Percentiles rank a stretch among this genome's conserved stretches.
phyloP scores from a whole-genome alignment of 2,797 vertebrate genomes.

The Ammospiza maritima region DNA sequence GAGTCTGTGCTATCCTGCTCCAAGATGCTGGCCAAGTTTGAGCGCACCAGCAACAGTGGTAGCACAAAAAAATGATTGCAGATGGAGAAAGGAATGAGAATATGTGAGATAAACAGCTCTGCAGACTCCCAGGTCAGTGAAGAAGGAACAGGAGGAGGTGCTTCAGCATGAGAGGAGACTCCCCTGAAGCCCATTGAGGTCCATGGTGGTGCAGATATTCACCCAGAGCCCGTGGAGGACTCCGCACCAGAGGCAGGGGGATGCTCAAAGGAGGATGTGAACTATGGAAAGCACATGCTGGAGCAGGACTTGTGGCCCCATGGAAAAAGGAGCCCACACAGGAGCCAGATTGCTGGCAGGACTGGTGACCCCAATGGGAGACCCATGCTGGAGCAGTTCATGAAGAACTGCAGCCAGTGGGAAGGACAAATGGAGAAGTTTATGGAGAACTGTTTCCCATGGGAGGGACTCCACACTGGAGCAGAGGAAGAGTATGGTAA shows the following conservation, averaged over 20 bases:
- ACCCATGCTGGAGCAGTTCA: not conserved
- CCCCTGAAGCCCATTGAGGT: not conserved
- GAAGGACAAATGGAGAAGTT: not conserved
- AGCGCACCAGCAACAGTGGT: not conserved
- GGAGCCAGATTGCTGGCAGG: not conserved
- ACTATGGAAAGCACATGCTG: not conserved
- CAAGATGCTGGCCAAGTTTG: not conserved
- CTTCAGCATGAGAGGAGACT: not conserved
- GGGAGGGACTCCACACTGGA: not conserved
- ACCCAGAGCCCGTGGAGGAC: not conserved
- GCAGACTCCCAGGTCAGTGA: not conserved
- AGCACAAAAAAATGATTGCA: not conserved
- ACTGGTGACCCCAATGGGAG: not conserved
- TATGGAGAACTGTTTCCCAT: not conserved
- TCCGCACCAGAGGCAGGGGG: not conserved
- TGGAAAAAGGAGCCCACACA: not conserved
- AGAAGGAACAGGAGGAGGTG: fast-evolving
- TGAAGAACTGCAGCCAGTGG: not conserved
- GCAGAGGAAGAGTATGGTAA: not conserved
- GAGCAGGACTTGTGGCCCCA: not conserved
- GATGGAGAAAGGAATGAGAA: not conserved
- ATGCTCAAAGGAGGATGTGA: not conserved
- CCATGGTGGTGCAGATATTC: not conserved
- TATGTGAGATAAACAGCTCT: not conserved
- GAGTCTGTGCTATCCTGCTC: not conserved